Base-by-base conservation (phyloP, 1,140 invertebrate species). In the Eueides isabella region DNA sequence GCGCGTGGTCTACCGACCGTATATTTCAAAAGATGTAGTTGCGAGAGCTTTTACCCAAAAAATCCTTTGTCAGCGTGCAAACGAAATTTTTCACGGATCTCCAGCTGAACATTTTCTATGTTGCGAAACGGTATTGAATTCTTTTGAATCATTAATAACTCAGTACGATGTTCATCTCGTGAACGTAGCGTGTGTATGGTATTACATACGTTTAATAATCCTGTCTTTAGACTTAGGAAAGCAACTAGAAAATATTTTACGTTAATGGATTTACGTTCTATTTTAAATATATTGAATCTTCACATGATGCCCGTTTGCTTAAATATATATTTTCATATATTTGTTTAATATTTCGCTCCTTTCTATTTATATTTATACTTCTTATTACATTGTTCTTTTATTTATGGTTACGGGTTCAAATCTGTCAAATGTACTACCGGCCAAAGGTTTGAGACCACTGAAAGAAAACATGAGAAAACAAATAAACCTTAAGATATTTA, bases 51-150 rank as follows among this genome's bases (percentile, higher is more conserved):
- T 79, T 68, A 64, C 71, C 65, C 44, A 74, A 79, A 79, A 55
- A 70, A 70, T 74, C 77, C 75, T 79, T 79, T 76, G 74, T 79
- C 71, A 73, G 67, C 62, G 33, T 67, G 63, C 67, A 71, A 70
- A 74, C 41, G 73, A 67, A 75, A 55, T 74, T 74, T 71, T 69
- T 71, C 62, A 38, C 68, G 68, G 61, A 66, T 71, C 67, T 75
- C 68, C 31, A 28, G 28, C 19, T 63, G 71, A 66, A 72, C 30
- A 62, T 72, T 74, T 71, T 71, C 73, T 16, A 44, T 71, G 73
- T 71, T 66, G 26, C 35, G 28, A 67, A 61, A 68, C 35, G 38
- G 63, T 62, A 69, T 69, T 70, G 64, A 66, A 69, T 35, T 71
- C 63, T 66, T 71, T 75, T 75, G 68, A 75, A 74, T 74, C 73